A percentile compares a stretch with the other conserved stretches of the same genome.
Conservation (phyloP, 2,797 vertebrate species). For the Poecilia picta region DNA sequence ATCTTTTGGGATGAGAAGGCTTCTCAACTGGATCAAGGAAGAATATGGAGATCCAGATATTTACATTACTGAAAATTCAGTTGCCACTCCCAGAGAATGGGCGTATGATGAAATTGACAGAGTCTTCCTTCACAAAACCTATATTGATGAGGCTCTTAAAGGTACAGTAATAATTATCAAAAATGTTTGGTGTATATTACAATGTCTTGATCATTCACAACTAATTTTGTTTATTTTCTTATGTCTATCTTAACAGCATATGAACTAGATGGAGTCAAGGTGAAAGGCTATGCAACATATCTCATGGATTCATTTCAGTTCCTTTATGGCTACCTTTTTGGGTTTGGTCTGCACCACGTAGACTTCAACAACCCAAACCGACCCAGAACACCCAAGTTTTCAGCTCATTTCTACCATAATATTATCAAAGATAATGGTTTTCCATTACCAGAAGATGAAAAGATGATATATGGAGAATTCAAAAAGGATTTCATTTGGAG, state of each 20-base stretch:
- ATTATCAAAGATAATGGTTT: constrained; percentile 89
- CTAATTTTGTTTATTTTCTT: constrained; percentile 12
- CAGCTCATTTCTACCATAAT: constrained; percentile 86
- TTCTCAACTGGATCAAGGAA: constrained; percentile 94
- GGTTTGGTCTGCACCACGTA: constrained; percentile 89
- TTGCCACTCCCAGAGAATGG: constrained; percentile 73
- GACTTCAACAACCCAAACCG: constrained; percentile 83
- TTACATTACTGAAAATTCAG: constrained; percentile 89
- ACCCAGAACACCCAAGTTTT: constrained; percentile 88
- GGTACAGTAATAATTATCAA: constrained; percentile 71
- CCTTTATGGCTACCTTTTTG: constrained; percentile 85
- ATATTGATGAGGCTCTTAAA: constrained; percentile 94
- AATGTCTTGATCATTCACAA: neutral
- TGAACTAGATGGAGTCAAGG: constrained; percentile 86
- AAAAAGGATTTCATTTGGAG: constrained; percentile 89
- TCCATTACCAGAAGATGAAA: constrained; percentile 80
- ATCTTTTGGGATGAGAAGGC: constrained; percentile 88
- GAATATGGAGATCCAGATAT: constrained; percentile 90
- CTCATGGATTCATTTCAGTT: constrained; percentile 95
- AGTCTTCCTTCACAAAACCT: constrained; percentile 91
- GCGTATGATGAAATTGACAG: constrained; percentile 82
- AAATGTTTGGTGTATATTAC: neutral
- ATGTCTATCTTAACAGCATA: constrained; percentile 79
- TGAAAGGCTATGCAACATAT: constrained; percentile 88
- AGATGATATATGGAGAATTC: constrained; percentile 86